These are phyloP conservation scores for Drosophila mojavensis DNA, from an alignment of 1,140 invertebrate genomes.

Conservation along the genomic window DNA sequence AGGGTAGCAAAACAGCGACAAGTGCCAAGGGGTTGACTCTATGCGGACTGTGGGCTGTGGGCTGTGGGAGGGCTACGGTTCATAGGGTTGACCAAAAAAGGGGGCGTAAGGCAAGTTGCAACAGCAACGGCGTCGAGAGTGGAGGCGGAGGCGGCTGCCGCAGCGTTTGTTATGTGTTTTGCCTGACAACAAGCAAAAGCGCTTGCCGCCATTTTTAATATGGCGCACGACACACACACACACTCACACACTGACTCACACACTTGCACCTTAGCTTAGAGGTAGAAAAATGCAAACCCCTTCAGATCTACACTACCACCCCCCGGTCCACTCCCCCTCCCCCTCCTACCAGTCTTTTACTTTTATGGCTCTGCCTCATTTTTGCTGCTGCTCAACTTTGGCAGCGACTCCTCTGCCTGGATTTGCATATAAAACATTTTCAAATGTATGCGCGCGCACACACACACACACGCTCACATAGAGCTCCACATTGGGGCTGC, in stretches of 20 bases:
- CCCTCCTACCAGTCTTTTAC: background rate
- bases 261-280: slow-evolving; percentile 47
- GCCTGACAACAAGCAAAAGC: slow-evolving; percentile 48
- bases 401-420: slow-evolving; percentile 54
- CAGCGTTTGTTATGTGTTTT: slow-evolving; percentile 55
- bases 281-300: slow-evolving; percentile 59
- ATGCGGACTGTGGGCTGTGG: no score
- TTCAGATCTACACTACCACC: slow-evolving; percentile 1
- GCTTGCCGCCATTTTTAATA: slow-evolving; percentile 81
- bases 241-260: slow-evolving; percentile 22
- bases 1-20: slow-evolving; percentile 68
- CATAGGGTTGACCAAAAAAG: background rate
- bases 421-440: slow-evolving; percentile 82
- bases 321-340: background rate
- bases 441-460: slow-evolving; percentile 77
- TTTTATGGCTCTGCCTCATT: slow-evolving; percentile 43
- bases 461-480: slow-evolving; percentile 30
- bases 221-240: slow-evolving; percentile 53
- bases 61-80: background rate
- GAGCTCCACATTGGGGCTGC: slow-evolving; percentile 7
- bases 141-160: background rate
- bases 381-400: slow-evolving; percentile 22
- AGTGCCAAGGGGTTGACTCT: slow-evolving; percentile 46
- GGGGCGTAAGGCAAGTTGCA: slow-evolving; percentile 57
- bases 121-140: no score